Evolutionary conservation across 2,888 invertebrate genomes (phyloP), one percentile per base, ranked within the genome.

Genomic region (Campaea margaritaria): DNA sequence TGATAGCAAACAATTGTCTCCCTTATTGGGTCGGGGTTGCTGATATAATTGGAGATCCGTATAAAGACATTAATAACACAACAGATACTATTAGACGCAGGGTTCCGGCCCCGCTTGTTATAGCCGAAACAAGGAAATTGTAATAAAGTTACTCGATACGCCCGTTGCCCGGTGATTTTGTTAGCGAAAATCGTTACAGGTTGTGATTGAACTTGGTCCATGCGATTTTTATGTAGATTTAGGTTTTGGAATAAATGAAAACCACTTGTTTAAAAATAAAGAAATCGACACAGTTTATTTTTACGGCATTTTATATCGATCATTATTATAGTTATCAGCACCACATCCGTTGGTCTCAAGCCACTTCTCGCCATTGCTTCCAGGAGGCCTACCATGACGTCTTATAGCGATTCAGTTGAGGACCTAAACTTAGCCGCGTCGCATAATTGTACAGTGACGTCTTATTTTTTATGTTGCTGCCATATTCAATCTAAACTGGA

Each of bases 11-110:
- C 70, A 79, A 61, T 61, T 61, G 60, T 61, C 55, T 56, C 60
- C 55, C 47, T 61, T 61, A 61, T 61, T 61, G 67, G 72, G 73
- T 70, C 74, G 69, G 68, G 66, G 70, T 69, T 73, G 70, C 74
- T 75, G 75, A 83, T 82, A 85, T 86, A 87, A 89, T 89, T 88
- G 84, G 84, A 86, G 82, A 81, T 81, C 82, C 80, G 83, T 83
- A 86, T 84, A 81, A 81, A 79, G 82, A 79, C 85, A 87, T 89
- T 87, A 89, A 89, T 87, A 88, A 87, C 86, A 85, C 83, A 88
- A 87, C 82, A 86, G 86, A 85, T 87, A 82, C 80, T 78, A 87
- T 87, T 85, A 83, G 83, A 78, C 70, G 76, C 74, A 76, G 70
- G 81, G 81, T 73, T 74, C 75, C 75, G 71, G 73, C 82, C 82